phyloP scores from a whole-genome alignment of 2,113 vertebrate species.

The western clawed frog (Xenopus tropicalis) region UCB_Xtro_10.0 CM004448.2:79083001-79083500 shows the following conservation, averaged over 20 bases:
- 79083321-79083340: neutral
- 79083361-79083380: too few relatives aligned
- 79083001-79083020: neutral
- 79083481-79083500: too few relatives aligned
- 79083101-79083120: neutral
- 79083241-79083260: neutral
- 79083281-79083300: neutral
- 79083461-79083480: too few relatives aligned
- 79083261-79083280: slow-evolving; percentile 6
- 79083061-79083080: neutral
- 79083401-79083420: too few relatives aligned
- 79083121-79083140: neutral
- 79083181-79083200: neutral
- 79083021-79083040: slow-evolving; percentile 2
- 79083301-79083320: slow-evolving; percentile 3
- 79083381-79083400: too few relatives aligned
- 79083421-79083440: too few relatives aligned
- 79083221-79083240: slow-evolving; percentile 1
- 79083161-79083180: neutral
- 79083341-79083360: neutral
- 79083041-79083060: neutral
- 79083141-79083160: neutral
- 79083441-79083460: too few relatives aligned
- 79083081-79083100: slow-evolving; percentile 14
- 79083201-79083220: neutral